Percentiles rank a stretch among this genome's conserved stretches.
Conservation (phyloP, 1,140 invertebrate genomes). For the Formica selysi region DNA sequence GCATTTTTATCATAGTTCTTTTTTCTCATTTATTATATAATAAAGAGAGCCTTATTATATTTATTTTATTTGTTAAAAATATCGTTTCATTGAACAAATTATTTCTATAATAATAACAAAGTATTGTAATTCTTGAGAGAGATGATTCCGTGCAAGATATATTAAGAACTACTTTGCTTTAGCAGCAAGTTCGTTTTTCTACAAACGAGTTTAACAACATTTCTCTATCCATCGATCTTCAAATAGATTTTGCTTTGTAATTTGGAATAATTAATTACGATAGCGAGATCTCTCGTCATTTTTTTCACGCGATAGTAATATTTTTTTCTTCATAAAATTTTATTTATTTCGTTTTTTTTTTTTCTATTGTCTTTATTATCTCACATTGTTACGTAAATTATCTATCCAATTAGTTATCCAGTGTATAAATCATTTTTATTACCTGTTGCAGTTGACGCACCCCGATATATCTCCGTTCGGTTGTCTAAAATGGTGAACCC, state of each 20-base stretch:
- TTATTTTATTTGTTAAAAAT: background rate
- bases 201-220: background rate
- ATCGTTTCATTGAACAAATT: background rate
- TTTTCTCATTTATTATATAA: too few species aligned
- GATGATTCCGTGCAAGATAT: too few species aligned
- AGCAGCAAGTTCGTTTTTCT: background rate
- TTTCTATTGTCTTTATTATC: background rate
- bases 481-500: background rate
- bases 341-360: background rate
- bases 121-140: too few species aligned
- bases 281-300: background rate
- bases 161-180: too few species aligned
- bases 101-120: background rate
- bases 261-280: background rate
- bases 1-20: too few species aligned
- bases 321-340: background rate
- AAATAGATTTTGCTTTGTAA: background rate
- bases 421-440: background rate
- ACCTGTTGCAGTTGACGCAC: constrained; percentile 6
- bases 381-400: background rate
- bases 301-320: background rate
- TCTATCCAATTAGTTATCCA: background rate
- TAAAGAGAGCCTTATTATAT: too few species aligned
- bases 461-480: background rate
- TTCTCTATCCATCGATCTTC: background rate